Evolutionary conservation across 2,888 invertebrate genomes (phyloP), one percentile per base, ranked within the genome.

Genomic region (Andrena hattorfiana): DNA sequence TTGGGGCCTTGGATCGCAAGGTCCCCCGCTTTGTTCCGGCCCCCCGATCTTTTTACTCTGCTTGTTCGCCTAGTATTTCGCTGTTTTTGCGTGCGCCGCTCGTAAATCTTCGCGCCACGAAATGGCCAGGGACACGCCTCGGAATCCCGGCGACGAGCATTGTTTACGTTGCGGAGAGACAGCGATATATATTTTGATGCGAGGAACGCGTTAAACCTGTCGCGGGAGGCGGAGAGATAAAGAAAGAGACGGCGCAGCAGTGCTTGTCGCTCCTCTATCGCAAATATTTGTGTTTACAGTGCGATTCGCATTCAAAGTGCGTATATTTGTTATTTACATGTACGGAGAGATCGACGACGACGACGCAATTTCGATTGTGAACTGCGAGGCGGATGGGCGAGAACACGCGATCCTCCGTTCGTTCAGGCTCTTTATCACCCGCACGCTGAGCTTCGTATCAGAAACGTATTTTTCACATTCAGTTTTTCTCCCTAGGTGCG

Each of bases 211-310:
- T n/a, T 30, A 32, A 51, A 75, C 7, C n/a, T n/a, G 10, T 23
- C 30, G 20, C 28, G n/a, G 48, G 69, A 56, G 49, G 48, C 59
- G 54, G 26, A 16, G 23, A 56, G 69, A 72, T 70, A 72, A 77
- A 68, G 28, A 32, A 49, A 48, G 20, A 23, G 72, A 72, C 56
- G 56, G 32, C 54, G 68, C 56, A 54, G 62, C 48, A 16, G 35
- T 28, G 5, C 26, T 66, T 23, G 35, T 16, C 64, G 64, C 26
- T 49, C 13, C 32, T 68, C 74, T 78, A 70, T 82, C 81, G 26
- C 54, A 32, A 74, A 74, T 74, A 59, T 67, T 78, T 74, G 35
- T 71, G 66, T 74, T 79, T 74, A 81, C 73, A 59, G 23, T 68
- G 51, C 49, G n/a, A 7, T 78, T 30, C 26, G 35, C 48, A 54